Evolutionary conservation across 1,140 invertebrate genomes (phyloP).

Genomic region (Centruroides sculpturatus): DNA sequence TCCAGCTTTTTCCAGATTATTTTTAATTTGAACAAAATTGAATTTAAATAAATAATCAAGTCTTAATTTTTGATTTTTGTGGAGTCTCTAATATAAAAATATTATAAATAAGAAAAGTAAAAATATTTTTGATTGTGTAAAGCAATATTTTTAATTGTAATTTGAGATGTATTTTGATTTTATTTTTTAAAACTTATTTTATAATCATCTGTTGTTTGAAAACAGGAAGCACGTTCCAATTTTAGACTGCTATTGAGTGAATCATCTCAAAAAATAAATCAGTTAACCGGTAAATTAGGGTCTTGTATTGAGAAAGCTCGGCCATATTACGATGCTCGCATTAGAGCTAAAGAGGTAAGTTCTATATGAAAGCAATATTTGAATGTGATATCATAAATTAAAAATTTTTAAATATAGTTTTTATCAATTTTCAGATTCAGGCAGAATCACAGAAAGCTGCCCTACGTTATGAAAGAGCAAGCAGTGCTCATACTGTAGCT

Average conservation of each 20-base stretch:
- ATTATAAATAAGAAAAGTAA: no score
- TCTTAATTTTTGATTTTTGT: no score
- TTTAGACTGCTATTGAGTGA: conserved; percentile 37
- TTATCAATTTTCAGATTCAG: conserved; percentile 29
- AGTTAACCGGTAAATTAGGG: conserved; percentile 36
- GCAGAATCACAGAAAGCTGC: conserved; percentile 43
- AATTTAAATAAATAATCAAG: no score
- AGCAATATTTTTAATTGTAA: no score
- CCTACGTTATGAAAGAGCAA: conserved; percentile 39
- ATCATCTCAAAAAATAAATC: conserved; percentile 36
- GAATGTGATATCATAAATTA: no score
- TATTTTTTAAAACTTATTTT: no score
- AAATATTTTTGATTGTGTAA: no score
- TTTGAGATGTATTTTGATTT: no score
- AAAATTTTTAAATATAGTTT: no score
- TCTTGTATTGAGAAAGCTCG: conserved; percentile 38
- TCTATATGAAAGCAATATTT: neutral
- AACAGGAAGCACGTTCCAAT: conserved; percentile 33
- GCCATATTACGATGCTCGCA: conserved; percentile 40
- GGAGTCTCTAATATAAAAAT: no score
- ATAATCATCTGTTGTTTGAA: neutral
- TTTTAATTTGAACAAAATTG: no score
- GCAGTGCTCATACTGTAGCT: conserved; percentile 47
- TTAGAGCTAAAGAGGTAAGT: conserved; percentile 14
- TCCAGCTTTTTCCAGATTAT: no score